A percentile compares a stretch with the other conserved stretches of the same genome.
Evolutionary conservation across 2,797 vertebrate genomes (phyloP).

Genomic region (Knipowitschia caucasica): DNA sequence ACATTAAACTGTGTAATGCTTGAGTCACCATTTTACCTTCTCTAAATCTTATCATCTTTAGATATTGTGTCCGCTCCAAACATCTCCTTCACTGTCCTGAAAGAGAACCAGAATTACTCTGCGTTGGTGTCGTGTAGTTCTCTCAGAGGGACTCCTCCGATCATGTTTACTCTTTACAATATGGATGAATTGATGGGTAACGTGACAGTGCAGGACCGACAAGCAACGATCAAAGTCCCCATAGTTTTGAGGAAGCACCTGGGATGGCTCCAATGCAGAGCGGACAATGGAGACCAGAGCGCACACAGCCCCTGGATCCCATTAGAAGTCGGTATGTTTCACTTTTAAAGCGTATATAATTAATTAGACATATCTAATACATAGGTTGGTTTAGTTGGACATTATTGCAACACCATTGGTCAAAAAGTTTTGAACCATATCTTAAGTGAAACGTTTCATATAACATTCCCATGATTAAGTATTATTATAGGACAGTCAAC

Average conservation of each 20-base stretch:
- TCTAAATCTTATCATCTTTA: slow-evolving; percentile 19
- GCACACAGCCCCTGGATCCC: slow-evolving; percentile 19
- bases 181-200: not conserved
- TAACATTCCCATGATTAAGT: too few relatives aligned
- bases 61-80: slow-evolving; percentile 52
- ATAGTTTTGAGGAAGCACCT: slow-evolving; percentile 23
- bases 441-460: too few relatives aligned
- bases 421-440: too few relatives aligned
- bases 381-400: too few relatives aligned
- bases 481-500: too few relatives aligned
- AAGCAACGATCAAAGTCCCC: slow-evolving; percentile 33
- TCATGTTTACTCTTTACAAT: slow-evolving; percentile 59
- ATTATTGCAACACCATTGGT: too few relatives aligned
- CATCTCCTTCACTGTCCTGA: slow-evolving; percentile 55
- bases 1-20: not conserved
- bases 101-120: slow-evolving; percentile 25
- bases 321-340: slow-evolving; percentile 46
- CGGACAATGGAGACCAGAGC: slow-evolving; percentile 27
- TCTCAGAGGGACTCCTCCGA: slow-evolving; percentile 40
- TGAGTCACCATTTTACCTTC: not conserved
- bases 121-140: slow-evolving; percentile 55
- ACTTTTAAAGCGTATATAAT: slow-evolving; percentile 6
- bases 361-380: not conserved
- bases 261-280: slow-evolving; percentile 47
- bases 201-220: not conserved